Evolutionary conservation across 1,140 invertebrate genomes (phyloP).

Genomic region (Pomacea maculata): DNA sequence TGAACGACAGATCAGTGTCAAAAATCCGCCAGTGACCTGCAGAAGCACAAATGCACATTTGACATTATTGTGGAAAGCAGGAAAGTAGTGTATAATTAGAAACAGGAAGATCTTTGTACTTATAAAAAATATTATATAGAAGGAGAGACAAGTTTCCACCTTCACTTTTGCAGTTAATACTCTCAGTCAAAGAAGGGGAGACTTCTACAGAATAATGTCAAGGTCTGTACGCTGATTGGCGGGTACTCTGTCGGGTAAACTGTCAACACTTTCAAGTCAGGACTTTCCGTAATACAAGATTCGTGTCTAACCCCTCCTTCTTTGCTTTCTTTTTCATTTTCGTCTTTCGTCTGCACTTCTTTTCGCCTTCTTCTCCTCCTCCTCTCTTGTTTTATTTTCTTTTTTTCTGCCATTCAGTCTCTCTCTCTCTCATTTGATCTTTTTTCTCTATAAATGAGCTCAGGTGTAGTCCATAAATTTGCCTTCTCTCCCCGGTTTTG

Average conservation of each 20-base stretch:
- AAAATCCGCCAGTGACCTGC: conserved; percentile 35
- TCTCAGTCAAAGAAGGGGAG: too few species aligned
- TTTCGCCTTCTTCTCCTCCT: neutral
- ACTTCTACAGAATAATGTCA: neutral
- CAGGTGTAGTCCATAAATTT: too few species aligned
- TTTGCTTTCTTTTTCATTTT: neutral
- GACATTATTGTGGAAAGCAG: neutral
- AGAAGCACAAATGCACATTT: neutral
- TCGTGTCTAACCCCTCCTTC: neutral
- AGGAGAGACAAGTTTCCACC: too few species aligned
- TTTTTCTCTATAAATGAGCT: neutral
- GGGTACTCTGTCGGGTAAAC: neutral
- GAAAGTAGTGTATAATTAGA: too few species aligned
- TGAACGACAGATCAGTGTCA: conserved; percentile 12
- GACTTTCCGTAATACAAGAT: neutral
- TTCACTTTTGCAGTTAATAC: too few species aligned
- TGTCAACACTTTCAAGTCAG: neutral
- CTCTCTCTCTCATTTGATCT: neutral
- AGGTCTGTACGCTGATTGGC: too few species aligned
- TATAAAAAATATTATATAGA: too few species aligned
- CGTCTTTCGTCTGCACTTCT: neutral
- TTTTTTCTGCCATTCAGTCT: neutral
- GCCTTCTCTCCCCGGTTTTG: too few species aligned
- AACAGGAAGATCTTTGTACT: too few species aligned
- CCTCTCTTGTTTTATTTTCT: neutral